Conservation (phyloP, 2,797 vertebrate species). For the Rallus crepitans region DNA sequence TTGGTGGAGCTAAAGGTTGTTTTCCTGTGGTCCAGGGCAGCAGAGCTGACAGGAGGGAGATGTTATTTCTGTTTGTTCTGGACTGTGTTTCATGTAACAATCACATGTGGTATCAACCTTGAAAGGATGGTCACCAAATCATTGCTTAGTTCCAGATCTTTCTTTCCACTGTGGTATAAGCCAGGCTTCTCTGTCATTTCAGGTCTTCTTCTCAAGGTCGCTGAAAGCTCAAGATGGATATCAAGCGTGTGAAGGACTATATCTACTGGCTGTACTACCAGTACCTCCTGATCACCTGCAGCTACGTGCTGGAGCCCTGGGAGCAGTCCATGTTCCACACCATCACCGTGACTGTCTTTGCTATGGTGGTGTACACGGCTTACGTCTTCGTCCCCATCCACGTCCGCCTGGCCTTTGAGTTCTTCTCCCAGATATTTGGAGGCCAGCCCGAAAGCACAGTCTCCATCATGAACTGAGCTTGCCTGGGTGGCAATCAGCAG, state of each 20-base stretch:
- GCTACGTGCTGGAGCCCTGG: conserved; percentile 97
- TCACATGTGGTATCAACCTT: background rate
- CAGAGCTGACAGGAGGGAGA: rapidly evolving
- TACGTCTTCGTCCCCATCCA: conserved; percentile 97
- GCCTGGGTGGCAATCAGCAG: background rate
- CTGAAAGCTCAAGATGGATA: conserved; percentile 82
- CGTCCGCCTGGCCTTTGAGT: conserved; percentile 89
- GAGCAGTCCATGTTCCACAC: conserved; percentile 95
- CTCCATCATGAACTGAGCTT: conserved; percentile 82
- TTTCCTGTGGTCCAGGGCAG: background rate
- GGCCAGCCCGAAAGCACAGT: conserved; percentile 82
- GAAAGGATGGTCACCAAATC: background rate
- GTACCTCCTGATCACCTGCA: conserved; percentile 94
- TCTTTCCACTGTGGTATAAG: background rate
- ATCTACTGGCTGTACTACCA: conserved; percentile 97
- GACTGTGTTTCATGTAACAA: rapidly evolving
- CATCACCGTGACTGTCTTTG: conserved; percentile 87
- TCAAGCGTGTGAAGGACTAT: conserved; percentile 89
- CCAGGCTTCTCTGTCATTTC: background rate
- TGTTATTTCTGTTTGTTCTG: background rate
- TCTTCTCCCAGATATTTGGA: conserved; percentile 91
- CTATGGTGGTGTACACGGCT: conserved; percentile 95
- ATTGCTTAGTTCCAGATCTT: background rate
- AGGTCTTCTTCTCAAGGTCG: background rate
- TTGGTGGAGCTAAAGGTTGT: background rate